These are phyloP conservation scores for Dolomedes plantarius DNA, from an alignment of 2,888 invertebrate genomes.

Conservation along the genomic window DNA sequence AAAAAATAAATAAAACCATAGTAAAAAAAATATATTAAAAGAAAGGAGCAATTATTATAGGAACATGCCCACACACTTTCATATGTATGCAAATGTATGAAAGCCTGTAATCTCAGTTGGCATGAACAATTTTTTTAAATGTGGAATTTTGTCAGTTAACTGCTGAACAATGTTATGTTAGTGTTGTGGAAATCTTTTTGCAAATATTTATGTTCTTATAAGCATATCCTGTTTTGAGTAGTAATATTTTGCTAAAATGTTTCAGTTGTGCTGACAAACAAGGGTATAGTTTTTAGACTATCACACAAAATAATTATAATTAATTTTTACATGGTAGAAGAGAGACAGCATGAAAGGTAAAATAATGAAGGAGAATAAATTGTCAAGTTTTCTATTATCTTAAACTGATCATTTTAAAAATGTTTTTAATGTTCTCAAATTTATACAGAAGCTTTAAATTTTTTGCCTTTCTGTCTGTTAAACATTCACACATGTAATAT, in stretches of 20 bases:
- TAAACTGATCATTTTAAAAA: neutral
- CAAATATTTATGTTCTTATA: slow-evolving; percentile 64
- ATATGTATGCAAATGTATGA: slow-evolving; percentile 62
- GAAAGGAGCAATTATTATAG: slow-evolving; percentile 51
- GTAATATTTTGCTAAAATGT: slow-evolving; percentile 61
- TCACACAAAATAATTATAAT: slow-evolving; percentile 9
- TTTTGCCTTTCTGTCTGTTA: slow-evolving; percentile 9
- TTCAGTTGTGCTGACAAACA: slow-evolving; percentile 21
- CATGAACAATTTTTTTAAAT: slow-evolving; percentile 58
- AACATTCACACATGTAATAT: slow-evolving; percentile 7
- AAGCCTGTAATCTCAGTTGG: slow-evolving; percentile 69
- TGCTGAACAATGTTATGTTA: slow-evolving; percentile 51
- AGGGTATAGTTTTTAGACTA: slow-evolving; percentile 24
- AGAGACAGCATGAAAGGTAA: slow-evolving; percentile 8
- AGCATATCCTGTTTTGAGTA: slow-evolving; percentile 58
- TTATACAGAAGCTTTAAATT: slow-evolving; percentile 1
- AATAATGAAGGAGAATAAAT: neutral
- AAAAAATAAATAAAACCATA: neutral
- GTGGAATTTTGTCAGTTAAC: slow-evolving; percentile 43
- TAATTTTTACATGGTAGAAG: slow-evolving; percentile 6
- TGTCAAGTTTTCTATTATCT: slow-evolving; percentile 9
- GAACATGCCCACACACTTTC: slow-evolving; percentile 70
- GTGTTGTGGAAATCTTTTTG: slow-evolving; percentile 64
- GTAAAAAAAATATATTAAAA: neutral
- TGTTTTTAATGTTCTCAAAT: neutral